Conservation (phyloP, 92 coral and sea anemone genomes). For the Nematostella vectensis region DNA sequence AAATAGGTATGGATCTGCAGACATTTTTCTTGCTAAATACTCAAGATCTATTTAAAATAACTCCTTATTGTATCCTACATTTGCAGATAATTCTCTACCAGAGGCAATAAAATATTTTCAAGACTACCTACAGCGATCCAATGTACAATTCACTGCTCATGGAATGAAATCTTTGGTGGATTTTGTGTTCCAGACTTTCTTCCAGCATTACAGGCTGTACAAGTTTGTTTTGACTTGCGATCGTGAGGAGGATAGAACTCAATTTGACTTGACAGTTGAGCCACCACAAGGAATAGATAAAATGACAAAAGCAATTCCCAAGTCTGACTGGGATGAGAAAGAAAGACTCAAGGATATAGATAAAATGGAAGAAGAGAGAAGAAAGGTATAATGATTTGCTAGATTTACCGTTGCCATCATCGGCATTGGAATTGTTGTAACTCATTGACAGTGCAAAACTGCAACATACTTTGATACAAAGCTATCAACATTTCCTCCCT, state of each 20-base stretch:
- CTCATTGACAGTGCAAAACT: too few species aligned
- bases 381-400: too few species aligned
- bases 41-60: too few species aligned
- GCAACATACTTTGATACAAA: too few species aligned
- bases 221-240: conserved; percentile 67
- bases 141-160: conserved; percentile 21
- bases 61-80: too few species aligned
- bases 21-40: too few species aligned
- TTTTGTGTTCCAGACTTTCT: conserved; percentile 45
- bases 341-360: conserved; percentile 64
- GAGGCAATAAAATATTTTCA: conserved; percentile 41
- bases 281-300: conserved; percentile 18
- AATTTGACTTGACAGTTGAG: conserved; percentile 30
- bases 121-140: conserved; percentile 15
- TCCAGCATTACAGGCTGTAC: conserved; percentile 72
- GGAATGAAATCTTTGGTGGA: conserved; percentile 52
- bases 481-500: too few species aligned
- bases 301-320: conserved; percentile 47
- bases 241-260: conserved; percentile 43
- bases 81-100: too few species aligned
- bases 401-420: too few species aligned
- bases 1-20: too few species aligned
- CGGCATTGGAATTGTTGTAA: too few species aligned
- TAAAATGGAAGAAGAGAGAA: conserved; percentile 39
- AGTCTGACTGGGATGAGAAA: conserved; percentile 57